Evolutionary conservation across 1,140 invertebrate genomes (phyloP), one percentile per base, ranked within the genome.

Genomic region (Hyphantria cunea): DNA sequence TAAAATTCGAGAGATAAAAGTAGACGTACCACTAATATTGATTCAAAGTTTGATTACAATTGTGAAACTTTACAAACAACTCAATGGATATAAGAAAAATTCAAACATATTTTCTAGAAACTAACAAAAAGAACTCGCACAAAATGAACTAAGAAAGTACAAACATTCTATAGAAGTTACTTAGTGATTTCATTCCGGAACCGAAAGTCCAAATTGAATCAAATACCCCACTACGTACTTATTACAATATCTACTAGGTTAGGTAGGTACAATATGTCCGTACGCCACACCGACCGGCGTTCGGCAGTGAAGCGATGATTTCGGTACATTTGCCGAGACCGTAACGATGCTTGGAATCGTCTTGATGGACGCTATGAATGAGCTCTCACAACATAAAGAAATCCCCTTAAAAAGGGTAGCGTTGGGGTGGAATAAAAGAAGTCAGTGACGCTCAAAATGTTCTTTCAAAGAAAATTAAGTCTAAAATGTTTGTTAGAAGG

Each of bases 341-440:
- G 85, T 89, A 90, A 90, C 84, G 86, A 83, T 64, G 64, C 76
- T 74, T 72, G 66, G 86, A 89, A 90, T 90, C 81, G 86, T 82
- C 88, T 86, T 89, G 88, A 90, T 90, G 88, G 86, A 89, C 86
- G 86, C 88, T 81, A 80, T 78, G 79, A 90, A 90, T 89, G 88
- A 90, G 88, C 86, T 90, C 88, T 90, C 88, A 90, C 85, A 88
- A 89, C 88, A 90, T 90, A 90, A 90, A 90, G 88, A 90, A 90
- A 90, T 89, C 86, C 86, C 85, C 88, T 89, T 89, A 89, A 89
- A 90, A 90, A 90, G 88, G 88, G 88, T 90, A 90, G 76, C 84
- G 76, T 70, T 70, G 78, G 86, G 85, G 85, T 81, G 78, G 84
- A 78, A 84, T 84, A 84, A 80, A 78, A 78, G 64, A 73, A 67